Base-by-base conservation (phyloP, 2,113 vertebrate species). In the Otocyon megalotis region DNA sequence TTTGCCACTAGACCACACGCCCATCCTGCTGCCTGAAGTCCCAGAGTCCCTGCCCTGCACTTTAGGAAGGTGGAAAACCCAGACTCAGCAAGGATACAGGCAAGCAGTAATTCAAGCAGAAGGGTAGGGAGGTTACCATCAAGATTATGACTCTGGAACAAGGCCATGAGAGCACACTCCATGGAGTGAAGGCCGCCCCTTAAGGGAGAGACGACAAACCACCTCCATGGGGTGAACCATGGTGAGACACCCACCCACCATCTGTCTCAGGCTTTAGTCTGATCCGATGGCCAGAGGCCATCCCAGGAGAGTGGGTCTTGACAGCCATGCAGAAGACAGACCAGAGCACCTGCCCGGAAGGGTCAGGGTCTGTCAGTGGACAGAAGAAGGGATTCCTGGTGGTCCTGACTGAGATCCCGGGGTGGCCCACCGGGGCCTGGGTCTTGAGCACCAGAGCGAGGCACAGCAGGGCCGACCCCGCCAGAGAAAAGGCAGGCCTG, bases 261-360 rank as follows among this genome's bases (percentile, higher is more conserved):
- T 3, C 0, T 0, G 50, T 16, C 54, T 82, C 50, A 13, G 0
- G 20, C 17, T 20, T 0, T 5, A 48, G 32, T 30, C 37, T 62
- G 28, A 37, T 5, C 30, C 16, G n/a, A 37, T 6, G 53, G 30
- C 58, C 24, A 17, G 30, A 5, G 50, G 14, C 62, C 32, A 30
- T 24, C 22, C 9, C 43, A 28, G 32, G 22, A 32, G 54, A 35
- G 16, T 6, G 32, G 43, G 19, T 24, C 19, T 53, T n/a, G 8
- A 22, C 32, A 9, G 26, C 62, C 12, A 2, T 4, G 2, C 1
- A 43, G 67, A 90, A 28, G 54, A 65, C n/a, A 60, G 69, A 1
- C 28, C 26, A 26, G 63, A 28, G 16, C 74, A 17, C 35, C 58
- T 6, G 10, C 50, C 7, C 2, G 14, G 50, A 48, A 35, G 12